Evolutionary conservation across 2,888 invertebrate species (phyloP).

Genomic region (Synergus japonicus): DNA sequence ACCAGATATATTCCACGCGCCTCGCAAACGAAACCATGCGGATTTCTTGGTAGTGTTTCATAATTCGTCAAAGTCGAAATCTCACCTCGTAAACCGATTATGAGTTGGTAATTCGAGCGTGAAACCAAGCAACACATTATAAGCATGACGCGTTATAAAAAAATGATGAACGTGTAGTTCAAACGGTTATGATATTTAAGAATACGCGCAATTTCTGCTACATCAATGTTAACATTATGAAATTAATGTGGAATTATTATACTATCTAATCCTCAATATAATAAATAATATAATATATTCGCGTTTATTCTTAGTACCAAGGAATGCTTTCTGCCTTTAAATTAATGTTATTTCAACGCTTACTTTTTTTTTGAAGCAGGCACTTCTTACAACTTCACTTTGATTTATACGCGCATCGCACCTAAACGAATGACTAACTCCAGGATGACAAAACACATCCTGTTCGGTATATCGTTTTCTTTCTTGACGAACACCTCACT

Average conservation of each 20-base stretch:
- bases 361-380: not conserved
- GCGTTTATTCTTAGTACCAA: too few species aligned
- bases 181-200: too few species aligned
- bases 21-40: not conserved
- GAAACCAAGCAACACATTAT: not conserved
- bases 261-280: too few species aligned
- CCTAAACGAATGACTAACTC: not conserved
- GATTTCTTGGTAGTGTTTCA: not conserved
- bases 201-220: too few species aligned
- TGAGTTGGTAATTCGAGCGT: not conserved
- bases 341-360: not conserved
- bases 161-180: too few species aligned
- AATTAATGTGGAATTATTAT: too few species aligned
- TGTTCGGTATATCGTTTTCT: not conserved
- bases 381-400: not conserved
- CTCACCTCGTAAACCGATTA: not conserved
- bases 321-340: slow-evolving; percentile 2
- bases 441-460: slow-evolving; percentile 10
- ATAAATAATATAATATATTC: too few species aligned
- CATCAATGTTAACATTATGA: too few species aligned
- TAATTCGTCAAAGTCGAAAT: not conserved
- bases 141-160: too few species aligned
- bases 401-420: not conserved
- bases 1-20: not conserved
- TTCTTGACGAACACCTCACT: not conserved